Conservation (phyloP, 1,140 invertebrate genomes). For the Drosophila pseudoobscura region DNA sequence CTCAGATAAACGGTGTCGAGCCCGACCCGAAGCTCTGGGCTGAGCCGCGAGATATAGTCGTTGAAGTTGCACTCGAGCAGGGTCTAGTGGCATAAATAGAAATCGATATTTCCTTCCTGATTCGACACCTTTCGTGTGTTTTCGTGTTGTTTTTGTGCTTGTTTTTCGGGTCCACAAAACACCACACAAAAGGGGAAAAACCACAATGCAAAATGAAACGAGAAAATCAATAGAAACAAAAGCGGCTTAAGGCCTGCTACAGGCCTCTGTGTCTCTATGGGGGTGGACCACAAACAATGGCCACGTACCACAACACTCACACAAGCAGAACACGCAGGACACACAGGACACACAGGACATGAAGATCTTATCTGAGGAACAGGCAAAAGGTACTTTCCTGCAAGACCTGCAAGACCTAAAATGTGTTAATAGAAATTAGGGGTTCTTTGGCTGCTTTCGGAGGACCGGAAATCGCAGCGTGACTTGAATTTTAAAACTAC, state of each 20-base stretch:
- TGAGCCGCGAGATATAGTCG: not conserved
- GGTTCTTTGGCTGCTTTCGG: slow-evolving; percentile 31
- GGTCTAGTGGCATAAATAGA: slow-evolving; percentile 5
- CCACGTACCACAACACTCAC: slow-evolving; percentile 43
- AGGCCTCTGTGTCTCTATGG: slow-evolving; percentile 42
- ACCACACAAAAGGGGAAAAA: slow-evolving; percentile 1
- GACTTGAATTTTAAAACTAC: slow-evolving; percentile 61
- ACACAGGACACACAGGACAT: slow-evolving; percentile 9
- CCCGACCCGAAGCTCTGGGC: not conserved
- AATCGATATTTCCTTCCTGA: slow-evolving; percentile 53
- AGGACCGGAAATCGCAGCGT: slow-evolving; percentile 71
- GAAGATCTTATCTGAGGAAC: slow-evolving; percentile 53
- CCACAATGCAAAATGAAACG: slow-evolving; percentile 20
- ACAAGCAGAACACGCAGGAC: not conserved
- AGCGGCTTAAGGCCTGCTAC: slow-evolving; percentile 36
- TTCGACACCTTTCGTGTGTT: slow-evolving; percentile 23
- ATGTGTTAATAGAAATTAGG: slow-evolving; percentile 75
- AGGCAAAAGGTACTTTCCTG: slow-evolving; percentile 13
- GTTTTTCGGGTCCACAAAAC: slow-evolving; percentile 12
- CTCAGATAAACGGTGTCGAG: not conserved
- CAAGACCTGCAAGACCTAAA: slow-evolving; percentile 6
- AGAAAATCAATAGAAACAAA: slow-evolving; percentile 74
- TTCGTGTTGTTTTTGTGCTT: slow-evolving; percentile 18
- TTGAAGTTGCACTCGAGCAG: too few species aligned
- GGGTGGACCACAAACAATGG: slow-evolving; percentile 51